Evolutionary conservation across 2,797 vertebrate genomes (phyloP).

Genomic region (Enteromius trimaculatus): DNA sequence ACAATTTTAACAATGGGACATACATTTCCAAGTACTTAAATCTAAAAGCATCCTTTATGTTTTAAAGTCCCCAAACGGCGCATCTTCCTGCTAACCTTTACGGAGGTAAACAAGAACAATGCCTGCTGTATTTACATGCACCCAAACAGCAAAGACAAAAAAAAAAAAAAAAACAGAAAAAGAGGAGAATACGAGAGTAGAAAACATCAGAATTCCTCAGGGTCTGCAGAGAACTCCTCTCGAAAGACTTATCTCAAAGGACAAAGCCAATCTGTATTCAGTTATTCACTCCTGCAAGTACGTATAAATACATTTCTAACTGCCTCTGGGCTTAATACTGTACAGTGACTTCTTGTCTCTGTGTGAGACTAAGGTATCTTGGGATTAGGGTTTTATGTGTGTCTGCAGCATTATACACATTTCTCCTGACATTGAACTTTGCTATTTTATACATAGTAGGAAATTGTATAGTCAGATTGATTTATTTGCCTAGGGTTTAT

Average conservation of each 20-base stretch:
- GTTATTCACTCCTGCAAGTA: slow-evolving; percentile 48
- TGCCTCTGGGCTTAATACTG: slow-evolving; percentile 31
- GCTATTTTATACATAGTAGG: neutral
- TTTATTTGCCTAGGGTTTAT: neutral
- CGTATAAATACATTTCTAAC: slow-evolving; percentile 24
- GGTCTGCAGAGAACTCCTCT: slow-evolving; percentile 48
- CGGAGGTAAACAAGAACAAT: slow-evolving; percentile 49
- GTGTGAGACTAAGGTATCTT: neutral
- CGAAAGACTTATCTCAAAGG: slow-evolving; percentile 38
- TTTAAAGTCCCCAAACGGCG: slow-evolving; percentile 4
- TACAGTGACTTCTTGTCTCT: neutral
- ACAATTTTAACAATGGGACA: neutral
- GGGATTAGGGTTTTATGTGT: neutral
- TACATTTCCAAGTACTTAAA: neutral
- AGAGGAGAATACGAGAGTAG: neutral
- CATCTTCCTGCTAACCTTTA: neutral
- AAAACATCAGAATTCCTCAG: slow-evolving; percentile 45
- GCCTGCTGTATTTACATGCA: slow-evolving; percentile 36
- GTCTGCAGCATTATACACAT: neutral
- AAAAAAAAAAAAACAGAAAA: slow-evolving; percentile 24
- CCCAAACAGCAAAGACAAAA: slow-evolving; percentile 39
- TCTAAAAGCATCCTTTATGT: neutral
- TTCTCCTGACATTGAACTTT: slow-evolving; percentile 1
- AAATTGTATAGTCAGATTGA: neutral
- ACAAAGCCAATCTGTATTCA: slow-evolving; percentile 56